These are phyloP conservation scores for Macrosoma leucophasiata DNA, from an alignment of 2,888 invertebrate species.

Conservation along the genomic window DNA sequence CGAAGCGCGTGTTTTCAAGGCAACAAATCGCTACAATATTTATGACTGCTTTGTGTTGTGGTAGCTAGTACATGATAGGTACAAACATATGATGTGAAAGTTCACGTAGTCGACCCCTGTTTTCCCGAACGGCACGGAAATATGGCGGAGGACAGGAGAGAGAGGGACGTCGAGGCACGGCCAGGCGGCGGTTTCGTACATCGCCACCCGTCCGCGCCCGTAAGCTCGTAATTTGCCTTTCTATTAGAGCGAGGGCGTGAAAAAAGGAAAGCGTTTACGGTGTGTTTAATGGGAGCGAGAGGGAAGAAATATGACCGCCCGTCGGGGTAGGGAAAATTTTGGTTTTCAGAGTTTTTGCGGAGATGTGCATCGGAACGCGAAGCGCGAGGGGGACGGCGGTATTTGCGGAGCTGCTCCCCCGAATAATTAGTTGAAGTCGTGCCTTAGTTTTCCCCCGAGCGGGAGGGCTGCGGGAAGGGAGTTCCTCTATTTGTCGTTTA, in stretches of 20 bases:
- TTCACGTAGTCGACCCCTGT: slow-evolving; percentile 65
- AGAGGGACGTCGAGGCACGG: slow-evolving; percentile 55
- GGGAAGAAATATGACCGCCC: slow-evolving; percentile 74
- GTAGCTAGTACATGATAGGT: slow-evolving; percentile 34
- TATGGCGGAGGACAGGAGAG: slow-evolving; percentile 45
- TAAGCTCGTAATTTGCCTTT: slow-evolving; percentile 77
- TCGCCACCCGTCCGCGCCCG: slow-evolving; percentile 75
- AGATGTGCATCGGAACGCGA: slow-evolving; percentile 68
- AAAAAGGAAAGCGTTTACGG: slow-evolving; percentile 77
- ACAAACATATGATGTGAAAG: slow-evolving; percentile 65
- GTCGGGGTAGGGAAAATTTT: slow-evolving; percentile 72
- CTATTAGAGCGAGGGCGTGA: slow-evolving; percentile 76
- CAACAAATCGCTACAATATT: slow-evolving; percentile 23
- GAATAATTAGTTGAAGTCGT: slow-evolving; percentile 74
- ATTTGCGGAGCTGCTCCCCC: slow-evolving; percentile 57
- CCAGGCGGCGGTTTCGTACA: slow-evolving; percentile 70
- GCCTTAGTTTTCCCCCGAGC: slow-evolving; percentile 68
- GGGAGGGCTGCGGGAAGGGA: slow-evolving; percentile 62
- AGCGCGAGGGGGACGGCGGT: slow-evolving; percentile 62
- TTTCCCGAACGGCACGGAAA: slow-evolving; percentile 53
- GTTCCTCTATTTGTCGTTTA: slow-evolving; percentile 75
- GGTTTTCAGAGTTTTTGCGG: slow-evolving; percentile 74
- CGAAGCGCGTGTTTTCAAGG: no score
- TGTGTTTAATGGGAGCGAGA: slow-evolving; percentile 74
- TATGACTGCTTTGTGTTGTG: slow-evolving; percentile 17